Evolutionary conservation across 2,888 invertebrate species (phyloP).

Genomic region (Diarsia brunnea): DNA sequence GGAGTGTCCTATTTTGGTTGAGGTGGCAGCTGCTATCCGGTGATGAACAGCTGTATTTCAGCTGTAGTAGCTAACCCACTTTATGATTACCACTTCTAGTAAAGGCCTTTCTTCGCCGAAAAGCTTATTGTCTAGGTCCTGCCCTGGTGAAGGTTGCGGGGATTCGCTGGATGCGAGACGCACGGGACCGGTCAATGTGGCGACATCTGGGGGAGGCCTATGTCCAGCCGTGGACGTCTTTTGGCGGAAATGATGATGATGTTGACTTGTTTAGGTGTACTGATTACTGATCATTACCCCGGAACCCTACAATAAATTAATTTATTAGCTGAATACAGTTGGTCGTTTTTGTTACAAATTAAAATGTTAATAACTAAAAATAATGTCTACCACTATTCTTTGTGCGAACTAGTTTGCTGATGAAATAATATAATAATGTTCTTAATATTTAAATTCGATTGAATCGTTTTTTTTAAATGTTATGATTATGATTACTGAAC

Average conservation of each 20-base stretch:
- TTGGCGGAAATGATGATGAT: no score
- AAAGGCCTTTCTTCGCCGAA: no score
- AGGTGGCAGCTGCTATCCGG: neutral
- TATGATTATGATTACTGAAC: neutral
- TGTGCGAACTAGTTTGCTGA: constrained; percentile 11
- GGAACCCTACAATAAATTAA: neutral
- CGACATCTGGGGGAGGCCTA: no score
- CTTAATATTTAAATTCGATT: neutral
- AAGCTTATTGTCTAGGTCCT: neutral
- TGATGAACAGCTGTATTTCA: neutral
- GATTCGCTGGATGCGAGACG: no score
- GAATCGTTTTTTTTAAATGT: constrained; percentile 2
- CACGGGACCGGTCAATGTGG: no score
- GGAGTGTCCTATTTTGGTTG: neutral
- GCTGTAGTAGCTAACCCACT: neutral
- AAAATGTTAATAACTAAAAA: constrained; percentile 18
- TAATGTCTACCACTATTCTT: neutral
- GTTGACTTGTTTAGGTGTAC: neutral
- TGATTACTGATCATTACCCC: neutral
- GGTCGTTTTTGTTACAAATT: constrained; percentile 1
- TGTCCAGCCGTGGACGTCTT: no score
- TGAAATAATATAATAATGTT: neutral
- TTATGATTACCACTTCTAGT: neutral
- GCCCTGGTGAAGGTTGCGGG: no score
- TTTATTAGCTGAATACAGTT: no score